Base-by-base conservation (phyloP, 2,113 vertebrate genomes). In the Hemicordylus capensis region DNA sequence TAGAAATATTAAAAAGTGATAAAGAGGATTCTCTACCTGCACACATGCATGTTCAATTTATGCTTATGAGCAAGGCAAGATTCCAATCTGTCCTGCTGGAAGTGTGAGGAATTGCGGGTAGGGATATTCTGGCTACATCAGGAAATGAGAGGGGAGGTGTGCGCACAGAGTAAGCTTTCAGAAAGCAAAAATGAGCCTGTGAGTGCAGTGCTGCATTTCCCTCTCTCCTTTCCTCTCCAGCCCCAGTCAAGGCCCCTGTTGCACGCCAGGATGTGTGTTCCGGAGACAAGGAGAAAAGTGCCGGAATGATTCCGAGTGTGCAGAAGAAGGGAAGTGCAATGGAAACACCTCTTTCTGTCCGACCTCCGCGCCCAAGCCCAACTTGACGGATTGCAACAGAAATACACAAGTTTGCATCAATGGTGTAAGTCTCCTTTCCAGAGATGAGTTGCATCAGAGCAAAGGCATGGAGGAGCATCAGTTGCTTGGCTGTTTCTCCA, bases 191-290 rank as follows among this genome's bases (percentile, higher is more conserved):
- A 42, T 42, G 56, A 46, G 28, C 39, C 54, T 31, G 84, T 87
- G 75, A 69, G 28, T 69, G 37, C 4, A 6, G 26, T 44, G 37
- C 9, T 63, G 87, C 75, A 42, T 34, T 1, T 11, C 0, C n/a
- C 2, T 10, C 22, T 17, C 56, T 8, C 28, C 17, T 76, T n/a
- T 20, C 81, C 67, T 87, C 87, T 91, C 0, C 88, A 99, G 98
- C 90, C 98, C 98, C 51, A 99, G 98, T 90, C 98, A 99, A 94
- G 98, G 98, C 42, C 98, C 98, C 0, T 99, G 98, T 86, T 99
- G 98, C 90, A 97, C 97, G 63, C 1, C 82, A 1, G 7, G 88
- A 20, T 99, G 98, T 48, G 4, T 0, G 1, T 99, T 97, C 89
- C 98, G 97, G 87, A 75, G 37, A 1, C 74, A 12, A 39, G 89